phyloP scores from a whole-genome alignment of 2,888 invertebrate species.

The Petrolisthes cinctipes region DNA sequence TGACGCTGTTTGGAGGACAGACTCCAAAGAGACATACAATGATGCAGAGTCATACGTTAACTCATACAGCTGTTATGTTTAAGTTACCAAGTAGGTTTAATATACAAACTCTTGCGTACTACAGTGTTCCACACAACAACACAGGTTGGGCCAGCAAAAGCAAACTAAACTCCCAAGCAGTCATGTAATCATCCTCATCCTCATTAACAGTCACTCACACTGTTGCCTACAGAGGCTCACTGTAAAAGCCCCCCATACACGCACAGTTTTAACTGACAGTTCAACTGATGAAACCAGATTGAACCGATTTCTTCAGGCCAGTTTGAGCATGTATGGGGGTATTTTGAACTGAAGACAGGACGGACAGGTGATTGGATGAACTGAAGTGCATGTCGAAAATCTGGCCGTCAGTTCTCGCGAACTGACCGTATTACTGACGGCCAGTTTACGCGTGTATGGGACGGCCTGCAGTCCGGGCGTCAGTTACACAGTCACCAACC shows the following conservation, averaged over 20 bases:
- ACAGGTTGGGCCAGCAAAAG: too few species aligned
- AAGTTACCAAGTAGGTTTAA: too few species aligned
- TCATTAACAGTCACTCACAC: not conserved
- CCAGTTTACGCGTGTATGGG: not conserved
- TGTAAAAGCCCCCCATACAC: not conserved
- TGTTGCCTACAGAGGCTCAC: not conserved
- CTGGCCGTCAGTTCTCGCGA: conserved; percentile 11
- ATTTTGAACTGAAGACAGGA: conserved; percentile 20
- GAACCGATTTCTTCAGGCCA: not conserved
- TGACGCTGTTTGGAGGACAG: too few species aligned
- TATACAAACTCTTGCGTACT: too few species aligned
- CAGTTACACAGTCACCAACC: too few species aligned
- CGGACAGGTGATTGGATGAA: conserved; percentile 12
- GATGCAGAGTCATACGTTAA: too few species aligned
- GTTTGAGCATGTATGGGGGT: not conserved
- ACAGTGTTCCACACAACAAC: too few species aligned
- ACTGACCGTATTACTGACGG: not conserved
- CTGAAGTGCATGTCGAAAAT: conserved; percentile 6
- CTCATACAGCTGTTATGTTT: too few species aligned
- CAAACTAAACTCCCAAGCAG: too few species aligned
- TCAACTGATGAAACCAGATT: not conserved
- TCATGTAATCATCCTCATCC: not conserved
- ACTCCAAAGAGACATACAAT: too few species aligned
- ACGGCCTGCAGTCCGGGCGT: conserved; percentile 14
- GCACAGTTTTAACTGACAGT: not conserved